These are phyloP conservation scores for Marronus borbonicus DNA, from an alignment of 2,888 invertebrate species.

Conservation along the genomic window DNA sequence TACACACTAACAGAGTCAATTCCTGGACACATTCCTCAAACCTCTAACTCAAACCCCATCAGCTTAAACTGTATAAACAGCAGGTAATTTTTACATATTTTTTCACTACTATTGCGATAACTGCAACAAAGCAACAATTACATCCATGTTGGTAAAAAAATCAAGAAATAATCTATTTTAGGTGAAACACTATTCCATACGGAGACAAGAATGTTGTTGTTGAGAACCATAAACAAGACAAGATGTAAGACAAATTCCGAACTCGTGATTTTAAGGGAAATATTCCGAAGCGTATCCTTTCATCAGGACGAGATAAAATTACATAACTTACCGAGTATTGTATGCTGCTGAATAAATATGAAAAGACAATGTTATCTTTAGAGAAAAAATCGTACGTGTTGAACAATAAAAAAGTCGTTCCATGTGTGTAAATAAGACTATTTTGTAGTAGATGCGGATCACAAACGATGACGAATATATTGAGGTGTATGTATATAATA, in stretches of 20 bases:
- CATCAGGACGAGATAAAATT: constrained; percentile 22
- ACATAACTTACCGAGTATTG: constrained; percentile 27
- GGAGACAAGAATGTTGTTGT: neutral
- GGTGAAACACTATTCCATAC: constrained; percentile 19
- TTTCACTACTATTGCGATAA: neutral
- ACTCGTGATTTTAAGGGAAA: neutral
- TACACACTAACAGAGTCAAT: constrained; percentile 83
- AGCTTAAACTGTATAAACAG: constrained; percentile 81
- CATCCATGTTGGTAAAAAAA: too few relatives aligned
- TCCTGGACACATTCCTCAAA: constrained; percentile 75
- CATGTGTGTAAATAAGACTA: constrained; percentile 47
- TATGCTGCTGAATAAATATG: constrained; percentile 42
- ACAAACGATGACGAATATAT: constrained; percentile 22
- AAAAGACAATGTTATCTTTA: constrained; percentile 44
- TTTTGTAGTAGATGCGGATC: constrained; percentile 44
- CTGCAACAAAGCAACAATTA: too few relatives aligned
- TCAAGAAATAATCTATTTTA: neutral
- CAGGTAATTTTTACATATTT: constrained; percentile 70
- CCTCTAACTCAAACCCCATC: constrained; percentile 72
- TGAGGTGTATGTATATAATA: constrained; percentile 1
- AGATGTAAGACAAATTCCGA: constrained; percentile 2
- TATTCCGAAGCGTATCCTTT: neutral
- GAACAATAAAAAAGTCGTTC: constrained; percentile 48
- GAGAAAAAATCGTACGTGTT: constrained; percentile 44
- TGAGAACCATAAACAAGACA: constrained; percentile 6